phyloP scores from a whole-genome alignment of 2,797 vertebrate species.

The Nyctalus aviator region DNA sequence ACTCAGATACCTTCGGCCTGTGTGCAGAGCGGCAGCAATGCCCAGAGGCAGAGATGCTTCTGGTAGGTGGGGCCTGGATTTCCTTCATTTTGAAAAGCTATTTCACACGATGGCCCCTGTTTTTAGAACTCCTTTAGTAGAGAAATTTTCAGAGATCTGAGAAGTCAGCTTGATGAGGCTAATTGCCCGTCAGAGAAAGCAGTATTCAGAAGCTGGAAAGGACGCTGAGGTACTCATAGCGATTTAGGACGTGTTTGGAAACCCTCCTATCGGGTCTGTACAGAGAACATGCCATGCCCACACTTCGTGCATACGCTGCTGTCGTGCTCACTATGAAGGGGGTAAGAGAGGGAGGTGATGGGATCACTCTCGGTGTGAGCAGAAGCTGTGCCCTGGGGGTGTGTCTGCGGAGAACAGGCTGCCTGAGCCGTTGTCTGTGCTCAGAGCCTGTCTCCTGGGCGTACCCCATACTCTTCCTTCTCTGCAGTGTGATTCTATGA shows the following conservation, averaged over 20 bases:
- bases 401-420: rapidly evolving
- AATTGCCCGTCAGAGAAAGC: background rate
- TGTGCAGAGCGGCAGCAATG: background rate
- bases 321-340: background rate
- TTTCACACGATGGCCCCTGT: background rate
- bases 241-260: background rate
- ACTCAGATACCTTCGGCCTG: background rate
- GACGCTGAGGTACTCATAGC: background rate
- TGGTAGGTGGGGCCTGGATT: background rate
- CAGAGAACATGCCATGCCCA: background rate
- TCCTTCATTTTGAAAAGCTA: background rate
- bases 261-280: background rate
- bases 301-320: rapidly evolving
- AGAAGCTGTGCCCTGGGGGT: background rate
- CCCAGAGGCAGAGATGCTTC: background rate
- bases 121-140: background rate
- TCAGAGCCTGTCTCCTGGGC: rapidly evolving
- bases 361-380: background rate
- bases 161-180: constrained; percentile 8
- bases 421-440: rapidly evolving
- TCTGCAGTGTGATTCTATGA: background rate
- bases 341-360: background rate
- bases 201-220: constrained; percentile 37
- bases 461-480: background rate
- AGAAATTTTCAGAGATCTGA: constrained; percentile 12